These are phyloP conservation scores for Sinotaia quadrata DNA, from an alignment of 2,888 invertebrate genomes.

Conservation along the genomic window DNA sequence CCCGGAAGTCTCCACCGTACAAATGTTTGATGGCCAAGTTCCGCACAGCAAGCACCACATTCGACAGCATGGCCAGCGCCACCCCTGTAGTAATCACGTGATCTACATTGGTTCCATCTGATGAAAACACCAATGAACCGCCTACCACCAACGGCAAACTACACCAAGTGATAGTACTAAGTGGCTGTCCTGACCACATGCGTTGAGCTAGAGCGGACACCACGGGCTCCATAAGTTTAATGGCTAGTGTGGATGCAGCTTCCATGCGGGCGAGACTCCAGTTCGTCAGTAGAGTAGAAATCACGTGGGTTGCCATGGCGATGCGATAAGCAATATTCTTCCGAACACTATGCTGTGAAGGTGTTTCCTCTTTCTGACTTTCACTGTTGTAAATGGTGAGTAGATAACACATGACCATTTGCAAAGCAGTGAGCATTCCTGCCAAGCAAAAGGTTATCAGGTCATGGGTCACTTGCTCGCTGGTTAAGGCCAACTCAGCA, in stretches of 20 bases:
- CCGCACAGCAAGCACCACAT: conserved; percentile 39
- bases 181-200: background rate
- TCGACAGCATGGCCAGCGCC: conserved; percentile 41
- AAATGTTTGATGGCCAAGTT: conserved; percentile 40
- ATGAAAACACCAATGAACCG: conserved; percentile 40
- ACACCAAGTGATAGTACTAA: too few species aligned
- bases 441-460: too few species aligned
- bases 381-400: too few species aligned
- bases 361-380: too few species aligned
- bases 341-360: too few species aligned
- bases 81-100: conserved; percentile 33
- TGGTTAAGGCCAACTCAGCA: too few species aligned
- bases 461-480: too few species aligned
- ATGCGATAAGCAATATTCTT: background rate
- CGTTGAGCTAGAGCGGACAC: conserved; percentile 42
- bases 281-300: conserved; percentile 45
- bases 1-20: background rate
- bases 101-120: conserved; percentile 20
- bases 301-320: conserved; percentile 28
- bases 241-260: conserved; percentile 47
- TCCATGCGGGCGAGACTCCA: conserved; percentile 41
- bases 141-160: conserved; percentile 41
- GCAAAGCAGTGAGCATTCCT: too few species aligned
- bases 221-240: conserved; percentile 49
- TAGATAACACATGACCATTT: too few species aligned